Conservation (phyloP, 1,140 invertebrate species). For the Procambarus clarkii region DNA sequence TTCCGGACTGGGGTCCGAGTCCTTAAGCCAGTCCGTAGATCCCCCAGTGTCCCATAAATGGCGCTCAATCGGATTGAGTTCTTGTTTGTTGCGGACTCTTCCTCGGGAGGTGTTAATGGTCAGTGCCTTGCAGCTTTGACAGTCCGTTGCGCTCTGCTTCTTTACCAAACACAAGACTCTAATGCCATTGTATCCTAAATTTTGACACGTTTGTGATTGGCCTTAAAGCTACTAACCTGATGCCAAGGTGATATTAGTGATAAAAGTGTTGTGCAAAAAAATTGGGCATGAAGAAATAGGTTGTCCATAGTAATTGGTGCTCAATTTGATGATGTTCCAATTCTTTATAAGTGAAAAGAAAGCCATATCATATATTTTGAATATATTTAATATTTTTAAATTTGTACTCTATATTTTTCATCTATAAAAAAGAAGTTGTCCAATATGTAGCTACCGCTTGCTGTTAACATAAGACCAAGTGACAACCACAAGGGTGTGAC, state of each 20-base stretch:
- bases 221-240: constrained; percentile 46
- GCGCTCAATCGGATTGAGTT: constrained; percentile 50
- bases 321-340: constrained; percentile 64
- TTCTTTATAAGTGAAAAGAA: constrained; percentile 67
- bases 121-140: constrained; percentile 67
- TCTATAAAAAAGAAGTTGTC: constrained; percentile 51
- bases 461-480: constrained; percentile 10
- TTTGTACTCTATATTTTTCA: constrained; percentile 69
- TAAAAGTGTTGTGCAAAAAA: constrained; percentile 65
- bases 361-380: constrained; percentile 71
- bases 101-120: constrained; percentile 44
- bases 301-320: constrained; percentile 57
- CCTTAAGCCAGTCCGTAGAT: constrained; percentile 46
- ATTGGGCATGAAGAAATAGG: constrained; percentile 25
- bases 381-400: constrained; percentile 70
- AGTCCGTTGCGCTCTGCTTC: constrained; percentile 47
- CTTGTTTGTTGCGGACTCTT: constrained; percentile 30
- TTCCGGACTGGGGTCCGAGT: constrained; percentile 20
- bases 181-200: constrained; percentile 41
- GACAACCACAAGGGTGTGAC: constrained; percentile 13
- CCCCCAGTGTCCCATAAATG: constrained; percentile 40
- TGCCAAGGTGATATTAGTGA: constrained; percentile 60
- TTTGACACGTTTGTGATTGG: constrained; percentile 57
- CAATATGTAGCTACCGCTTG: constrained; percentile 62
- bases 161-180: constrained; percentile 34